These are phyloP conservation scores for Tiaroga cobitis DNA, from an alignment of 2,797 vertebrate genomes.

Conservation along the genomic window DNA sequence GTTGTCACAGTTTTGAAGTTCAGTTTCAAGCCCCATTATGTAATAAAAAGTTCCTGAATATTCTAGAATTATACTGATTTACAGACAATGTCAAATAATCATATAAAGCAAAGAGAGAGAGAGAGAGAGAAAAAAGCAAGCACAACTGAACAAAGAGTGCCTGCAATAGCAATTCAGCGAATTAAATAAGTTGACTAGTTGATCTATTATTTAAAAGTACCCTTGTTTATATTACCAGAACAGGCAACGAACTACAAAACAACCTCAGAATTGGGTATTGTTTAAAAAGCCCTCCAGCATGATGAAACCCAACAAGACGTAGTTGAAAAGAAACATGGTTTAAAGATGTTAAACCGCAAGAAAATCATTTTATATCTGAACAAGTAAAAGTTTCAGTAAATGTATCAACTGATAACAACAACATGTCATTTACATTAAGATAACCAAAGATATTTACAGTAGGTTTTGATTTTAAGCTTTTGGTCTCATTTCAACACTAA, in stretches of 20 bases:
- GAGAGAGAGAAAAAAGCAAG: background rate
- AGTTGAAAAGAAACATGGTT: constrained; percentile 56
- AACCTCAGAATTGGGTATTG: background rate
- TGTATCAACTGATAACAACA: constrained; percentile 42
- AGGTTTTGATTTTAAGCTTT: constrained; percentile 48
- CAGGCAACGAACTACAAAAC: constrained; percentile 33
- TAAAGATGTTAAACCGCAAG: constrained; percentile 42
- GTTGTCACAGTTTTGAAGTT: constrained; percentile 59
- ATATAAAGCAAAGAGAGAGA: constrained; percentile 12
- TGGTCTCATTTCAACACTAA: constrained; percentile 57
- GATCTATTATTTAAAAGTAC: constrained; percentile 18
- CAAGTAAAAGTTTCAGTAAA: constrained; percentile 35
- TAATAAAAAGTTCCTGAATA: constrained; percentile 54
- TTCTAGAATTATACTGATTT: constrained; percentile 34
- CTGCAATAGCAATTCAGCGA: constrained; percentile 3
- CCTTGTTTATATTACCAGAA: constrained; percentile 7
- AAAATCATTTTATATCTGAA: constrained; percentile 29
- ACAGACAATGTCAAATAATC: constrained; percentile 47
- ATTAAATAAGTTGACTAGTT: background rate
- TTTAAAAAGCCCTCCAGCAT: constrained; percentile 10
- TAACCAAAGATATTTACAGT: constrained; percentile 55
- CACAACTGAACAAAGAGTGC: background rate
- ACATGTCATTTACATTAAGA: constrained; percentile 45
- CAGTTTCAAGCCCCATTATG: constrained; percentile 50
- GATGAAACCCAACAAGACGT: constrained; percentile 53